Conservation (phyloP, 2,888 invertebrate species). For the Diploptera punctata region DNA sequence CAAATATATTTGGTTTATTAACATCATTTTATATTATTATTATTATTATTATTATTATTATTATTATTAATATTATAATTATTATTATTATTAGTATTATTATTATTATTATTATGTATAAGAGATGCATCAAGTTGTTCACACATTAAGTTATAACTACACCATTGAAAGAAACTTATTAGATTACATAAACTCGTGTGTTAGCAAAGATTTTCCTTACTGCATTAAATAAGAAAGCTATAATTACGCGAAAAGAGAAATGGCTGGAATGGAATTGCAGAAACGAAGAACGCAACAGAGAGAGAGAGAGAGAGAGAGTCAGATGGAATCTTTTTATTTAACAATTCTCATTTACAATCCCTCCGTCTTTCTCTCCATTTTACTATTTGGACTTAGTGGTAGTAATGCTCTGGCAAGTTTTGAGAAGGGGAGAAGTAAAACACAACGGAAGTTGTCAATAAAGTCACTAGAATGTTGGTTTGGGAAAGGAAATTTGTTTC, state of each 20-base stretch:
- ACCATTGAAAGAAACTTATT: not conserved
- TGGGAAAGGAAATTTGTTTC: slow-evolving; percentile 27
- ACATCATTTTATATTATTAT: too few species aligned
- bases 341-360: not conserved
- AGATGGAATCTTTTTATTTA: not conserved
- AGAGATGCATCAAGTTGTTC: not conserved
- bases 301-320: not conserved
- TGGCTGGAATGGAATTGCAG: not conserved
- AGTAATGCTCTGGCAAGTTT: not conserved
- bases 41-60: too few species aligned
- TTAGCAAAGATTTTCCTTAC: not conserved
- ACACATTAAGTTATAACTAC: not conserved
- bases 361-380: not conserved
- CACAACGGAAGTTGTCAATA: slow-evolving; percentile 31
- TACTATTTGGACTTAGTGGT: not conserved
- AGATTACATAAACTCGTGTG: not conserved
- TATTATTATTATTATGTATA: too few species aligned
- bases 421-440: not conserved
- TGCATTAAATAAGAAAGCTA: not conserved
- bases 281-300: not conserved
- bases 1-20: too few species aligned
- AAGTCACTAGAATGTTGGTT: slow-evolving; percentile 15
- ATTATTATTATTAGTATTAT: too few species aligned
- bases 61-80: not conserved
- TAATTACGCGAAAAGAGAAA: not conserved